Base-by-base conservation (phyloP, 2,888 invertebrate species). In the Stenichneumon culpator region DNA sequence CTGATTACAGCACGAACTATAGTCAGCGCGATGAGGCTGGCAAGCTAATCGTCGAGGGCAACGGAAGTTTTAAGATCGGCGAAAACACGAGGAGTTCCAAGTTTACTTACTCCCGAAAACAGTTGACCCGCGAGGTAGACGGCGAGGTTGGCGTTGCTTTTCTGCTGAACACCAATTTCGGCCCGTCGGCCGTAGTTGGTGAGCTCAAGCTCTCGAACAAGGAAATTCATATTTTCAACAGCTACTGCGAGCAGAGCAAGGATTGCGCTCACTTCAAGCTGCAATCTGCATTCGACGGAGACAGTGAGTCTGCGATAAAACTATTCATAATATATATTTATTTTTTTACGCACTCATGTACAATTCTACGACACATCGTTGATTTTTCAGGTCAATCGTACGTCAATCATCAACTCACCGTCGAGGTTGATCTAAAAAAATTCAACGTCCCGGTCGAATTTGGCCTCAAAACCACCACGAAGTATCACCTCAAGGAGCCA, bases 191-290 rank as follows among this genome's bases (percentile, higher is more conserved):
- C 87, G 95, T 97, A 80, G 96, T 97, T 5, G 95, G 96, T 0
- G 97, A 97, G 88, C 94, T 96, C 0, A 97, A 97, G 88, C 92
- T 96, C 72, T 97, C 97, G 60, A 96, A 97, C 93, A 95, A 97
- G 86, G 97, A 97, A 88, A 96, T 97, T 92, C 96, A 96, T 90
- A 95, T 96, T 68, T 96, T 96, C 16, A 95, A 96, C 86, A 96
- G 97, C 14, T 96, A 96, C 92, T 97, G 97, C 92, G 97, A 97
- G 88, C 97, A 97, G 92, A 97, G 96, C 94, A 97, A 97, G 84
- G 96, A 97, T 88, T 97, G 97, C 91, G 97, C 97, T 0, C 96
- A 97, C 90, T 95, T 97, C 28, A 97, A 97, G 89, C 90, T 96
- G n/a, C 95, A 96, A 89, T 95, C 96, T 39, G 96, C 88, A 50